Evolutionary conservation across 1,140 invertebrate species (phyloP).

Genomic region (Hylyphantes graminicola): DNA sequence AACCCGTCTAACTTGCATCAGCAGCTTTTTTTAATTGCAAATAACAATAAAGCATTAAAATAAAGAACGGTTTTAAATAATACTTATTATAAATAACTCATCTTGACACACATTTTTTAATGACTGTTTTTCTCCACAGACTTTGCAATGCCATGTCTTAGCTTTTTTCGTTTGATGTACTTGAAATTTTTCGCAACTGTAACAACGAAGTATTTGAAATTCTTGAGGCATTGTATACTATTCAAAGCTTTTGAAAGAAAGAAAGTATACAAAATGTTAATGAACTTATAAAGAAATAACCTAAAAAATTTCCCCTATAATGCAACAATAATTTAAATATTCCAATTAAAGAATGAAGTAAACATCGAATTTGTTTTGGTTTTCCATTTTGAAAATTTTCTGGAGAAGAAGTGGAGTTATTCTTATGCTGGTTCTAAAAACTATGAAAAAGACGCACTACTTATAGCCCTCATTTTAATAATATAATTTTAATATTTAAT

Average conservation of each 20-base stretch:
- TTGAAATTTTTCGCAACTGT: slow-evolving; percentile 43
- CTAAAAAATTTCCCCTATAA: background rate
- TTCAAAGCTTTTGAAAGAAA: background rate
- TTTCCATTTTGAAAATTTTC: background rate
- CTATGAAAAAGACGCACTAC: too few species aligned
- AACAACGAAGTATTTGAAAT: slow-evolving; percentile 42
- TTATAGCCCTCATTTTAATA: too few species aligned
- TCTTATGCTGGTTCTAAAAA: too few species aligned
- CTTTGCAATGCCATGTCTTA: slow-evolving; percentile 41
- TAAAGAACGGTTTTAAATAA: background rate
- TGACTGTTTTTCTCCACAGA: slow-evolving; percentile 30
- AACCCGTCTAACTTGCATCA: too few species aligned
- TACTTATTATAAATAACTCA: background rate
- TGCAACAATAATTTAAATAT: background rate
- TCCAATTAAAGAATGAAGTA: background rate
- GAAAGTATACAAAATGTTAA: background rate
- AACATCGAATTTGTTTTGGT: too few species aligned
- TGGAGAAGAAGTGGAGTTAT: too few species aligned
- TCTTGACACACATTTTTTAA: slow-evolving; percentile 14
- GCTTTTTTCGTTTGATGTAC: slow-evolving; percentile 37
- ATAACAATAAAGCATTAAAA: too few species aligned
- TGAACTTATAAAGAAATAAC: background rate
- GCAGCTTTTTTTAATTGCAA: too few species aligned
- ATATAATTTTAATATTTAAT: too few species aligned
- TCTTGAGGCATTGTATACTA: slow-evolving; percentile 32